Evolutionary conservation across 1,140 invertebrate genomes (phyloP).

Genomic region (Leguminivora glycinivorella): DNA sequence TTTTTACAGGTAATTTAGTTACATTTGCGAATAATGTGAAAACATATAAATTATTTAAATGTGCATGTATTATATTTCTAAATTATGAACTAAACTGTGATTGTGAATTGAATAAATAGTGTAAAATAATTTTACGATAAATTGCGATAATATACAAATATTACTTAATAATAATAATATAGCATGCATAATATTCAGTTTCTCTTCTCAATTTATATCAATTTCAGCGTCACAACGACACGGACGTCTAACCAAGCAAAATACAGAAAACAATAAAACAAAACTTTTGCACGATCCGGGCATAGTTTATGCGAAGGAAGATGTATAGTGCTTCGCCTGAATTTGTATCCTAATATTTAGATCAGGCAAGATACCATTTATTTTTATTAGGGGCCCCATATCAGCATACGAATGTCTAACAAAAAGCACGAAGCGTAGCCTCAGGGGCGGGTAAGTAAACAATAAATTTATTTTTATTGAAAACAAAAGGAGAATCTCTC

Average conservation of each 20-base stretch:
- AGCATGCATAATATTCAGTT: neutral
- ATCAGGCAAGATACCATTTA: constrained; percentile 52
- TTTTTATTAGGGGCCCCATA: constrained; percentile 54
- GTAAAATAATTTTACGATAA: too few species aligned
- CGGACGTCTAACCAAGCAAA: constrained; percentile 20
- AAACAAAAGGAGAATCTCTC: constrained; percentile 23
- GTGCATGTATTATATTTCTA: too few species aligned
- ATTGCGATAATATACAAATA: neutral
- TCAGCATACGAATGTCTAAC: constrained; percentile 56
- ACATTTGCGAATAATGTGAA: too few species aligned
- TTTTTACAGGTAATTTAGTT: too few species aligned
- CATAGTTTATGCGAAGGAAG: constrained; percentile 41
- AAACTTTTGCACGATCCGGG: constrained; percentile 29
- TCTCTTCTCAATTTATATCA: constrained; percentile 21
- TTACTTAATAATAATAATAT: neutral
- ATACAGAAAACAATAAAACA: constrained; percentile 27
- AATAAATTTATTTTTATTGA: constrained; percentile 40
- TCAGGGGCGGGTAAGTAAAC: constrained; percentile 32
- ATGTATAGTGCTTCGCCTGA: constrained; percentile 46
- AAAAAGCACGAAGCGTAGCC: constrained; percentile 46
- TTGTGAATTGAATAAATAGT: too few species aligned
- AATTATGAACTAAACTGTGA: too few species aligned
- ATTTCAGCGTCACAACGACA: neutral
- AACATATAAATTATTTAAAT: too few species aligned
- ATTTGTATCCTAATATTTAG: constrained; percentile 60